A percentile compares a stretch with the other conserved stretches of the same genome.
Conservation (phyloP, 2,888 invertebrate genomes). For the Dendrolimus houi region DNA sequence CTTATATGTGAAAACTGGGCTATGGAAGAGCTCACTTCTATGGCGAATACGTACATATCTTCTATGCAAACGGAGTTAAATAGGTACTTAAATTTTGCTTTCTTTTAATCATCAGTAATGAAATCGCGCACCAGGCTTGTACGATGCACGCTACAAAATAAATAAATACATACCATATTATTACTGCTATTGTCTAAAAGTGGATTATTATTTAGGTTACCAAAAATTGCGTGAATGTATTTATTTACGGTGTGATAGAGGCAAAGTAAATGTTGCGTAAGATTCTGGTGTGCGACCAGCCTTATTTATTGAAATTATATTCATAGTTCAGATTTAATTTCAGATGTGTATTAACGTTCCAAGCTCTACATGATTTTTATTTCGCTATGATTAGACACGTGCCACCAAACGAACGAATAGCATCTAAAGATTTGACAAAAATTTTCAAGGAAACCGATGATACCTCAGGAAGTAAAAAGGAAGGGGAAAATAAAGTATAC, state of each 20-base stretch:
- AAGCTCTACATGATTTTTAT: conserved; percentile 65
- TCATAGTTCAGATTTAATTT: conserved; percentile 15
- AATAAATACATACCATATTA: neutral
- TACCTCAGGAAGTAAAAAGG: conserved; percentile 39
- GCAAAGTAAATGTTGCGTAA: too few relatives aligned
- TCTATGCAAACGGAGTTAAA: conserved; percentile 79
- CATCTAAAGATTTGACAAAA: conserved; percentile 54
- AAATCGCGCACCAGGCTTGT: too few relatives aligned
- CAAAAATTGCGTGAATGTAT: too few relatives aligned
- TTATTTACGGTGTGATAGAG: too few relatives aligned
- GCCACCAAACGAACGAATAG: conserved; percentile 46
- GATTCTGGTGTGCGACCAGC: too few relatives aligned
- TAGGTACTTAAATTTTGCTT: conserved; percentile 52
- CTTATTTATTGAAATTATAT: too few relatives aligned
- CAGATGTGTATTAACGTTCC: conserved; percentile 56
- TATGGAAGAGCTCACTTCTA: conserved; percentile 64
- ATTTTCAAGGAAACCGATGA: conserved; percentile 49
- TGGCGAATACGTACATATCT: conserved; percentile 73
- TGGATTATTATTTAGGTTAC: too few relatives aligned
- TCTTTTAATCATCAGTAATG: conserved; percentile 8
- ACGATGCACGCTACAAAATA: too few relatives aligned
- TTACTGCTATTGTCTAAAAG: neutral
- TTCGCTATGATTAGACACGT: conserved; percentile 52
- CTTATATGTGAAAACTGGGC: conserved; percentile 77
- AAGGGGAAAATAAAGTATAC: conserved; percentile 55